Evolutionary conservation across 2,113 vertebrate species (phyloP).

Genomic region (Desmodus rotundus): DNA sequence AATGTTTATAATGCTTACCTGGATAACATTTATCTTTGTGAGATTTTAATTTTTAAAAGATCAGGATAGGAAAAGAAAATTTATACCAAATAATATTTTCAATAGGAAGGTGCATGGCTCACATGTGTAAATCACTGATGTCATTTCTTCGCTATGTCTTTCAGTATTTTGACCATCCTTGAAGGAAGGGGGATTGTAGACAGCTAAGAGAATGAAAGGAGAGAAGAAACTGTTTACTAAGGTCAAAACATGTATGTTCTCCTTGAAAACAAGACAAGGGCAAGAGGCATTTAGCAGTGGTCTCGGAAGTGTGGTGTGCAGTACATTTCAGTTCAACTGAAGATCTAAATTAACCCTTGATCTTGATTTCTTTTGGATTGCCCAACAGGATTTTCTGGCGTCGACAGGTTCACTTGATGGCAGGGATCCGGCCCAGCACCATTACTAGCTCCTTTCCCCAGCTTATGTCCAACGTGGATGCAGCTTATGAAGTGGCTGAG

Average conservation of each 20-base stretch:
- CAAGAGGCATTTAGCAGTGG: neutral
- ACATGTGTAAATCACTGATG: neutral
- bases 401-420: constrained; percentile 66
- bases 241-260: neutral
- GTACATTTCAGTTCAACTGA: neutral
- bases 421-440: constrained; percentile 54
- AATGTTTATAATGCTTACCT: neutral
- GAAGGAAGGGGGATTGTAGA: neutral
- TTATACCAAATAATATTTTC: neutral
- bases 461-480: constrained; percentile 73
- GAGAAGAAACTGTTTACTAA: neutral
- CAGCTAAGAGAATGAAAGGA: neutral
- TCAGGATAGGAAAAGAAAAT: neutral
- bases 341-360: neutral
- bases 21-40: neutral
- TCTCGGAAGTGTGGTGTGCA: neutral
- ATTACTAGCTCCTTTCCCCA: constrained; percentile 77
- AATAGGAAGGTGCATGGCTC: neutral
- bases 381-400: constrained; percentile 76
- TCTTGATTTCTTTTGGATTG: neutral
- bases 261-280: neutral
- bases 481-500: constrained; percentile 73
- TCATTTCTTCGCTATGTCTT: neutral
- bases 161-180: neutral
- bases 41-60: constrained; percentile 22